Base-by-base conservation (phyloP, 1,140 invertebrate genomes). In the Caenorhabditis inopinata region DNA sequence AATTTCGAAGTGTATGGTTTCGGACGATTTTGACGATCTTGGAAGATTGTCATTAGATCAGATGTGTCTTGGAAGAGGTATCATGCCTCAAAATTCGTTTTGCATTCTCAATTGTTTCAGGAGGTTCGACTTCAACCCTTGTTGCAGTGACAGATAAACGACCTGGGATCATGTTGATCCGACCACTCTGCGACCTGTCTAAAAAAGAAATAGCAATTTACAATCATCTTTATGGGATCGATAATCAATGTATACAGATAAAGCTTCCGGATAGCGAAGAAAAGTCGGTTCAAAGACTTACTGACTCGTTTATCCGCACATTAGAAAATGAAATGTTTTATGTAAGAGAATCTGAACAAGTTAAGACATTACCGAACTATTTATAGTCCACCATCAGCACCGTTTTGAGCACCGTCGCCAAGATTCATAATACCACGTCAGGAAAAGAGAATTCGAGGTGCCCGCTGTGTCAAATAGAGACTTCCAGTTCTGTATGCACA, bases 1-100 rank as follows among this genome's bases (percentile, higher is more conserved):
- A 23, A 62, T 82, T 4, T 32, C 45, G 9, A 82, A 82, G 29
- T 73, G 82, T 49, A 80, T 82, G 81, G 42, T 81, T 21, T 27
- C 58, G 11, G 81, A 82, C 25, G 45, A 75, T 38, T 78, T 45
- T 0, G 78, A 82, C 27, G 25, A 18, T 7, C 68, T 82, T 6
- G 78, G 74, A 35, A 81, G 76, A 21, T 25, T 80, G 12, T 27
- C 78, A 11, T 16, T 82, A 7, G 74, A 73, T 75, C 74, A 68
- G 18, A 12, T 68, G 6, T 68, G 58, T 68, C 58, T 68, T 29
- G 58, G 58, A 18, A 21, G 58, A 38, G 58, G 51, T 58, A 58
- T 58, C n/a, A 7, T 51, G n/a, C 32, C 16, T 58, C 9, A 32
- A 32, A n/a, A n/a, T n/a, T n/a, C n/a, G n/a, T n/a, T n/a, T n/a